Conservation (phyloP, 2,888 invertebrate species). For the Lasiommata megera region DNA sequence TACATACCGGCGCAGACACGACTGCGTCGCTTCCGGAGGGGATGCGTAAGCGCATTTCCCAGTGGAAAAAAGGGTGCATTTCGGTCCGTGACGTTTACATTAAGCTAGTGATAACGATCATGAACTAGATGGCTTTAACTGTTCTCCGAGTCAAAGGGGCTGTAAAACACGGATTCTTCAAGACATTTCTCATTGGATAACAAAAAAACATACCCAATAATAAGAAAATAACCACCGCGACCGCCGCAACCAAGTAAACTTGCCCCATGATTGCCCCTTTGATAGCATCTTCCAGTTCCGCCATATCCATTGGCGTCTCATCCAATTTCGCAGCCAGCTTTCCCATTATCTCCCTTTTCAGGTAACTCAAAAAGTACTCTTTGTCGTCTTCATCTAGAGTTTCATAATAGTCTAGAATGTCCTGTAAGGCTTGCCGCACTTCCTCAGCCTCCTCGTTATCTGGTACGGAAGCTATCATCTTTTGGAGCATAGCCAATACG, state of each 20-base stretch:
- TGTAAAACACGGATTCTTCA: no score
- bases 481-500: slow-evolving; percentile 53
- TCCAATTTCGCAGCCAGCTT: slow-evolving; percentile 52
- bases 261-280: slow-evolving; percentile 50
- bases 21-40: no score
- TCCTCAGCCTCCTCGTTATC: slow-evolving; percentile 57
- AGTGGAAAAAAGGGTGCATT: no score
- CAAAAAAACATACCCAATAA: slow-evolving; percentile 38
- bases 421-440: slow-evolving; percentile 50
- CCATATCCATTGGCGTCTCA: slow-evolving; percentile 48
- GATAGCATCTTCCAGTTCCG: slow-evolving; percentile 55
- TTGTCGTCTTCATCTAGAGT: slow-evolving; percentile 57
- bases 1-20: no score
- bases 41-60: no score
- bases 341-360: slow-evolving; percentile 56
- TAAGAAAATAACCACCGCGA: slow-evolving; percentile 37
- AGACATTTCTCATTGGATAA: no score
- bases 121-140: no score
- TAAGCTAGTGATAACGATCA: no score
- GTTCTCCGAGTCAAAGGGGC: no score
- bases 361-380: slow-evolving; percentile 50
- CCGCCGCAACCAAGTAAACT: slow-evolving; percentile 50
- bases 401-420: slow-evolving; percentile 51
- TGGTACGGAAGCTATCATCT: slow-evolving; percentile 51
- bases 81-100: no score